Base-by-base conservation (phyloP, 2,113 vertebrate species). In the Lasiurus cinereus region DNA sequence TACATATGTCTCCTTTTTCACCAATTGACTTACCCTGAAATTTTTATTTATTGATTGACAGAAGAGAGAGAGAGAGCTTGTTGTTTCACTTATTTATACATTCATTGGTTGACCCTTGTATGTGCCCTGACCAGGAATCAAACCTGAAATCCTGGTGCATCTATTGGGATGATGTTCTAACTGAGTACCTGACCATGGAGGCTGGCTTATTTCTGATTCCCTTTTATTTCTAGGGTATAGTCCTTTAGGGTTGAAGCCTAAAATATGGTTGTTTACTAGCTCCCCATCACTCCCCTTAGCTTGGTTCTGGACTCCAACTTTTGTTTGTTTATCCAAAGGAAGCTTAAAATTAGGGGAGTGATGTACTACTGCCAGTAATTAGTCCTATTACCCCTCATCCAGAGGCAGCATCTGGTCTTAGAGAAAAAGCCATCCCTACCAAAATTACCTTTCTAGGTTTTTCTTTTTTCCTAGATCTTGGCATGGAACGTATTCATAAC, bases 161-260 rank as follows among this genome's bases (percentile, higher is more conserved):
- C 59, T 62, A 62, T 29, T 2, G 2, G 27, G 27, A 64, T 14
- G 27, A 29, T 64, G 62, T 27, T 64, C 62, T 29, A 64, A 64
- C 11, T 13, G 62, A 64, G 62, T 31, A 14, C 62, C 62, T 64
- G 62, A 14, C 12, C 62, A 64, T 12, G 62, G 27, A 64, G 62
- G 62, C 62, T 64, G 12, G 13, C 78, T 88, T 88, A 88, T 54
- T 93, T 94, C 46, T 80, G 36, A 89, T 88, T 79, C 19, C 18
- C 27, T n/a, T 88, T 83, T 88, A 56, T 96, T 96, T 91, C 19
- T 54, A 54, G 4, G 12, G 7, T 83, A 48, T 12, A 43, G 10
- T 78, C 16, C 54, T 66, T 43, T 39, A 93, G 19, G 11, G 0
- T 50, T 66, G 3, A 13, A 43, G 31, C 36, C 24, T 70, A 86